Percentiles rank a stretch among this genome's conserved stretches.
Evolutionary conservation across 1,140 invertebrate species (phyloP).

Genomic region (Pissodes strobi): DNA sequence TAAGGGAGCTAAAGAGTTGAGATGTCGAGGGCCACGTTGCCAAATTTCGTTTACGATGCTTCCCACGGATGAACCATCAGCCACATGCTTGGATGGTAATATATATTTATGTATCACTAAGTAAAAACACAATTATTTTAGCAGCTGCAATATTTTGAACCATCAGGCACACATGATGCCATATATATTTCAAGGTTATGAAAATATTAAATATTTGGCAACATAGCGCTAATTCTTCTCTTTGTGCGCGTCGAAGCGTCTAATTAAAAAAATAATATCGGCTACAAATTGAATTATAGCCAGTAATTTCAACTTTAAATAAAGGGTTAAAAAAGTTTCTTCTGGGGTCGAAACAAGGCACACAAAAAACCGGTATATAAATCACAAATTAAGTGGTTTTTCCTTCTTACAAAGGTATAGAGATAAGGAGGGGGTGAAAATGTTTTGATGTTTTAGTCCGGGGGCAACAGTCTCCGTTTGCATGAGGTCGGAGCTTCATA

Average conservation of each 20-base stretch:
- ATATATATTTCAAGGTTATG: too few species aligned
- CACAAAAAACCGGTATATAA: conserved; percentile 40
- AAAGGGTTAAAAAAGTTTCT: conserved; percentile 37
- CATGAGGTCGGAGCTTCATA: too few species aligned
- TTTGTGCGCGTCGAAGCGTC: conserved; percentile 36
- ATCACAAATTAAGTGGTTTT: conserved; percentile 47
- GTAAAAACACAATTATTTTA: too few species aligned
- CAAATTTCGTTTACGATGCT: too few species aligned
- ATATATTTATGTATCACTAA: too few species aligned
- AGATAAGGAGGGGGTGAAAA: conserved; percentile 30
- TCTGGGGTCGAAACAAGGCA: conserved; percentile 17
- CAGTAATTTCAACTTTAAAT: conserved; percentile 43
- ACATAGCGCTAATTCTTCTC: conserved; percentile 3
- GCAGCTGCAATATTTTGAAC: too few species aligned
- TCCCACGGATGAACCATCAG: too few species aligned
- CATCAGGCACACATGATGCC: too few species aligned
- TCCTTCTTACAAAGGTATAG: conserved; percentile 35
- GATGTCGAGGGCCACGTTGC: conserved; percentile 3
- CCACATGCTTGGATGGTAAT: too few species aligned
- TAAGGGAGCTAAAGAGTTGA: conserved; percentile 28
- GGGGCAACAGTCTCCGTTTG: too few species aligned
- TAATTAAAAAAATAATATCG: conserved; percentile 47
- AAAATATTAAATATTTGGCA: too few species aligned
- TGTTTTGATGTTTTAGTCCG: conserved; percentile 24
- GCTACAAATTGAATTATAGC: conserved; percentile 45